These are phyloP conservation scores for Tupaia chinensis DNA, from an alignment of 2,113 vertebrate species.

Conservation along the genomic window DNA sequence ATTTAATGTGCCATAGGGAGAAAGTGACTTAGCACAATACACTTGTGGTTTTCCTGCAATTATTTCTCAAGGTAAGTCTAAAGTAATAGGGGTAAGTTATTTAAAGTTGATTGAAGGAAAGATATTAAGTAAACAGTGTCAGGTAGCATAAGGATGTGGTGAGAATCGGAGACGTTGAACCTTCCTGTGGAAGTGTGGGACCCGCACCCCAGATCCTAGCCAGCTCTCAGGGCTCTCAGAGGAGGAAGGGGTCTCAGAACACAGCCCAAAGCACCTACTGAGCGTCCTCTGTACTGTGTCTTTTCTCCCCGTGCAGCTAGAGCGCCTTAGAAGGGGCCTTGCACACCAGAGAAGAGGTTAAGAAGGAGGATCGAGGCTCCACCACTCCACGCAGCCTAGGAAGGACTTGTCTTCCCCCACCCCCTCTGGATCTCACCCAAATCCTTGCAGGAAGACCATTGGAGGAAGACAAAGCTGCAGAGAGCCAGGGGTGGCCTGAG, in stretches of 20 bases:
- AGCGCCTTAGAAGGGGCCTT: not conserved
- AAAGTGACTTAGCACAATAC: not conserved
- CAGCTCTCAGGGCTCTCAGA: not conserved
- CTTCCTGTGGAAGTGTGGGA: not conserved
- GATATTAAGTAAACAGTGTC: constrained; percentile 44
- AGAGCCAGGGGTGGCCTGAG: not conserved
- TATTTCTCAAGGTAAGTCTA: constrained; percentile 62
- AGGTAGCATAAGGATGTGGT: not conserved
- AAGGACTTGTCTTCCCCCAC: not conserved
- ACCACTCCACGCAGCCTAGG: not conserved
- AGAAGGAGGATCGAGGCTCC: not conserved
- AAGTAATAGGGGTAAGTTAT: constrained; percentile 51
- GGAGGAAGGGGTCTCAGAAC: not conserved
- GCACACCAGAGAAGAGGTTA: not conserved
- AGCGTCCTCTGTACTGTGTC: not conserved
- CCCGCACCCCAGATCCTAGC: not conserved
- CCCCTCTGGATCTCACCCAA: not conserved
- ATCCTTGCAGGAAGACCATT: not conserved
- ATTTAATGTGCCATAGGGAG: not conserved
- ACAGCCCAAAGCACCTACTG: not conserved
- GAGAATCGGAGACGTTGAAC: not conserved
- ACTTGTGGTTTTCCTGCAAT: constrained; percentile 69
- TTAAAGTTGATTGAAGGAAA: constrained; percentile 63
- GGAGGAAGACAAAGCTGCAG: not conserved
- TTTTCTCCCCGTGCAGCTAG: not conserved